phyloP scores from a whole-genome alignment of 1,140 invertebrate genomes.

The Drosophila bifasciata region DNA sequence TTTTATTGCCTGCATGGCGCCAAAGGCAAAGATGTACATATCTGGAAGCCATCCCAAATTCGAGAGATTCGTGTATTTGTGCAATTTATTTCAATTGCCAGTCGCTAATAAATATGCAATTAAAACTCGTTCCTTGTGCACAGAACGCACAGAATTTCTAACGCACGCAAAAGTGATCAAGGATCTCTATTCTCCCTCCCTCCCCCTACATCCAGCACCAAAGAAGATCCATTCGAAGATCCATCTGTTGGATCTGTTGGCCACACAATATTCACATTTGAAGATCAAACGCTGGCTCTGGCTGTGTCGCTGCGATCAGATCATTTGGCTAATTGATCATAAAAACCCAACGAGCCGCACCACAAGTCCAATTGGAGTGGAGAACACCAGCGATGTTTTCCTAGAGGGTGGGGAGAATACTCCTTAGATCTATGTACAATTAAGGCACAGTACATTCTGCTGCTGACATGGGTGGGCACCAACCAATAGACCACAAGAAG shows the following conservation, averaged over 20 bases:
- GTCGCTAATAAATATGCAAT: slow-evolving; percentile 69
- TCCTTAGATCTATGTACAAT: too few species aligned
- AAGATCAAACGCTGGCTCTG: slow-evolving; percentile 60
- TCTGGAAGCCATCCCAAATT: slow-evolving; percentile 45
- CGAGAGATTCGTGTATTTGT: slow-evolving; percentile 42
- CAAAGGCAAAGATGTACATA: slow-evolving; percentile 51
- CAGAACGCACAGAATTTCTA: slow-evolving; percentile 48
- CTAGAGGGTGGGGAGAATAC: neutral
- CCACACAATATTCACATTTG: slow-evolving; percentile 11
- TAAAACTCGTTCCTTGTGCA: slow-evolving; percentile 59
- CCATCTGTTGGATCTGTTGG: slow-evolving; percentile 20
- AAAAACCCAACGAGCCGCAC: slow-evolving; percentile 53
- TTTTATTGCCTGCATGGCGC: slow-evolving; percentile 72
- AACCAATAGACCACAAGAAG: too few species aligned
- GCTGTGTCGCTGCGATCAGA: slow-evolving; percentile 27
- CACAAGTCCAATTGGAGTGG: slow-evolving; percentile 27
- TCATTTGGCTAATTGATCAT: slow-evolving; percentile 64
- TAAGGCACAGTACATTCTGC: too few species aligned
- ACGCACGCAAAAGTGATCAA: slow-evolving; percentile 61
- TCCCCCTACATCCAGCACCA: neutral
- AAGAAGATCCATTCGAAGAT: slow-evolving; percentile 30
- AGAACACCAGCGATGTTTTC: slow-evolving; percentile 35
- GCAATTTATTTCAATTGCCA: slow-evolving; percentile 72
- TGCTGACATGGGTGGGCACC: too few species aligned
- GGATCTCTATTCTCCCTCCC: neutral